Evolutionary conservation across 2,888 invertebrate species (phyloP), one percentile per base, ranked within the genome.

Genomic region (Ennomos fuscantarius): DNA sequence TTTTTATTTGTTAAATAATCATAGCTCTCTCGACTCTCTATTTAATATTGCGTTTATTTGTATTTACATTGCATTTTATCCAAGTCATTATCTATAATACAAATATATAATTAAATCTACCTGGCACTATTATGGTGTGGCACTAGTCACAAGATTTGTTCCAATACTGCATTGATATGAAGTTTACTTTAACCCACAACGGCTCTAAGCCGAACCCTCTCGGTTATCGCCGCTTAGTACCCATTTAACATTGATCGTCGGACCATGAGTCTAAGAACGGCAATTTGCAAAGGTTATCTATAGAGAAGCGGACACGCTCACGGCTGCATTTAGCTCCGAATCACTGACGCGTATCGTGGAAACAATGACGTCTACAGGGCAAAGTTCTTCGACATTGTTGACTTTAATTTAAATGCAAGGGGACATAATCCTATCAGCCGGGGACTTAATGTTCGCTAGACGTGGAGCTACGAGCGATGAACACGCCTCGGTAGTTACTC

Each of bases 361-460:
- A 54, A 51, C 57, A 54, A 56, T 60, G 55, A 53, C 53, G 42
- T 57, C 46, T 37, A 46, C 43, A 47, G 49, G 48, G 12, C 44
- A 36, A 55, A 55, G 52, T 60, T 51, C 34, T 55, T 46, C 39
- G 46, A 47, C 51, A 47, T 36, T 53, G 49, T 58, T 53, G 44
- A 45, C 53, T 54, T 49, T 54, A 54, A 54, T 59, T 53, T 52
- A 43, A 52, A 52, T 39, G 51, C 47, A 51, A 57, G 31, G 48
- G 52, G 47, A 43, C 48, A 57, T 57, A 52, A 57, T 57, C 57
- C 47, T 57, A 57, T 52, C 57, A 48, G 57, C 32, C 39, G 40
- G 48, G 15, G 52, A 46, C 50, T 47, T 57, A 51, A 46, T 57
- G 51, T 42, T 51, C 40, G 39, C 34, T 39, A 46, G 45, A 36